Evolutionary conservation across 2,888 invertebrate species (phyloP), one percentile per base, ranked within the genome.

Genomic region (Blera fallax): DNA sequence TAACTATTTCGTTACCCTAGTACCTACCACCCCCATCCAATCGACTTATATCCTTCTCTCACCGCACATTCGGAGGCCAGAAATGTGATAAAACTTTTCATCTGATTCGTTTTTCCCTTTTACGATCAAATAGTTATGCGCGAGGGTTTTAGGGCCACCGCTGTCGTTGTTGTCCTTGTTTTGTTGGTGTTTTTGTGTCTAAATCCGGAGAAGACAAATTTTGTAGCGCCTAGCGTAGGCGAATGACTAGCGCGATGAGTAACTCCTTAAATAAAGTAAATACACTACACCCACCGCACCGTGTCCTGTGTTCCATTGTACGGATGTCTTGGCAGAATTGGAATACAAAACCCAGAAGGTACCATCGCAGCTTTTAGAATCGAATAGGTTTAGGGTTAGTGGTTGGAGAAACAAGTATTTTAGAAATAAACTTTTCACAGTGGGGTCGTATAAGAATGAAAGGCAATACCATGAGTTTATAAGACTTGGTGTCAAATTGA

Each of bases 11-110:
- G 50, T 65, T 45, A 48, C 34, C 14, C 76, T n/a, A 14, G 11
- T 29, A 27, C 34, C 32, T 43, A 0, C 29, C 40, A 72, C 10
- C 60, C 43, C 24, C 34, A 37, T 11, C 34, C n/a, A 10, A n/a
- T 21, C n/a, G 11, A 24, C 16, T 62, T 14, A 16, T 65, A 73
- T 79, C 65, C 50, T 58, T 58, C 50, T 58, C 50, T 56, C 50
- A 54, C 72, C 78, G 78, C 72, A 73, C 64, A 72, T 62, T 79
- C 60, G 32, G 64, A 65, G 56, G 64, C 45, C 62, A 69, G 69
- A 48, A 74, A 62, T 64, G 83, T 84, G 79, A 80, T 84, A 84
- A 84, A 84, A 84, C 74, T 84, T 84, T 80, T 58, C 74, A 84
- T 70, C 84, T 70, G 84, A 80, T 80, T 84, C 58, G 54, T 24